A percentile compares a stretch with the other conserved stretches of the same genome.
Evolutionary conservation across 1,140 invertebrate species (phyloP).

Genomic region (Calliphora vicina): DNA sequence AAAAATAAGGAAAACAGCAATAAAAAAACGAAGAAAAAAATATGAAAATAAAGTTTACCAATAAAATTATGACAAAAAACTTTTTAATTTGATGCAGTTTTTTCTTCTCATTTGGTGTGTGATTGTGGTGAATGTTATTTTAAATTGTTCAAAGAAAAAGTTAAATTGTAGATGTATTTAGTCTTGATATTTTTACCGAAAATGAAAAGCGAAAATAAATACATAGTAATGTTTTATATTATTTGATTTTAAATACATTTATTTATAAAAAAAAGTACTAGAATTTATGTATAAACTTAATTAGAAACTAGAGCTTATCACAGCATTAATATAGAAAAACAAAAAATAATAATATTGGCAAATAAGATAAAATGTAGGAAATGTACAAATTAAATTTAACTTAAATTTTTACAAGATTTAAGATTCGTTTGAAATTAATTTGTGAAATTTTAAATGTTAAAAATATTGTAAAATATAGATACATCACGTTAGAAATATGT

Average conservation of each 20-base stretch:
- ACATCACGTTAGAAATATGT: no score
- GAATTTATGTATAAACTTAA: neutral
- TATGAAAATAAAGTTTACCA: conserved; percentile 54
- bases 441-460: no score
- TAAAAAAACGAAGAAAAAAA: conserved; percentile 19
- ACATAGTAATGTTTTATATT: no score
- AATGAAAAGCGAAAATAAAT: neutral
- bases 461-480: no score
- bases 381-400: no score
- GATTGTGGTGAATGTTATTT: conserved; percentile 24
- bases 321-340: conserved; percentile 1
- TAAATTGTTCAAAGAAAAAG: conserved; percentile 5
- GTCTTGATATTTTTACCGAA: neutral
- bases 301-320: conserved; percentile 28
- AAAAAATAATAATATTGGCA: neutral
- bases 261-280: neutral
- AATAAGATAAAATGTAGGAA: neutral
- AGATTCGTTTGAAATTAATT: no score
- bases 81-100: conserved; percentile 61
- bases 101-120: no score
- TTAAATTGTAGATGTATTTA: neutral
- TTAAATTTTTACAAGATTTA: no score
- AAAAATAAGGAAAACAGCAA: neutral
- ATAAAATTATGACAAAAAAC: conserved; percentile 59
- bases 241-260: no score